Base-by-base conservation (phyloP, 2,888 invertebrate species). In the Hydropsyche betteni region DNA sequence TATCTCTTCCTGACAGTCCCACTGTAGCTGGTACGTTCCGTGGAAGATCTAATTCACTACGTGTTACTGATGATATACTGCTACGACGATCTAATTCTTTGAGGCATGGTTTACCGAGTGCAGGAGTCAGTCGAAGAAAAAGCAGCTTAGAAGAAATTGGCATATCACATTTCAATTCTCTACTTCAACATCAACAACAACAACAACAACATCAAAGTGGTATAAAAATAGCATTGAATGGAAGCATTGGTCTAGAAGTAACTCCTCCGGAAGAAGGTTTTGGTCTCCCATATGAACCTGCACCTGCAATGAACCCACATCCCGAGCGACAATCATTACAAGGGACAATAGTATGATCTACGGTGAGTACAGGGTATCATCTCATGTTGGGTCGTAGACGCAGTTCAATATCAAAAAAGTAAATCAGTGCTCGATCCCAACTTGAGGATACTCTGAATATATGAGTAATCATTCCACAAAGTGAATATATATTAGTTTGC, bases 381-480 rank as follows among this genome's bases (percentile, higher is more conserved):
- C 92, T 94, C 79, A 94, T 94, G 94, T 94, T 94, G 94, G 94
- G 94, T 90, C 93, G 94, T 86, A 91, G 94, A 88, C 89, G 92
- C 86, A 91, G 93, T 88, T 92, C 93, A 85, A 86, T 90, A 82
- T 90, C 92, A 84, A 93, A 91, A 83, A 91, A 90, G 85, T 91
- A 92, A 61, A 33, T n/a, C 8, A 44, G 44, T 8, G 44, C 6
- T 44, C 58, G 58, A 58, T 53, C 50, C 8, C 16, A 8, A 72
- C 58, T n/a, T 58, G 38, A 50, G 34, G 70, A 10, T 70, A 70
- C 34, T 14, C 70, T 58, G 34, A 58, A 24, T 24, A 24, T 24
- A 24, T 24, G 24, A 24, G 24, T 24, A 24, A 24, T 24, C 24
- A 24, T 24, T 24, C 24, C 24, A 2, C 24, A 24, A 24, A 24